These are phyloP conservation scores for Cettia cetti DNA, from an alignment of 2,113 vertebrate species.

Conservation along the genomic window DNA sequence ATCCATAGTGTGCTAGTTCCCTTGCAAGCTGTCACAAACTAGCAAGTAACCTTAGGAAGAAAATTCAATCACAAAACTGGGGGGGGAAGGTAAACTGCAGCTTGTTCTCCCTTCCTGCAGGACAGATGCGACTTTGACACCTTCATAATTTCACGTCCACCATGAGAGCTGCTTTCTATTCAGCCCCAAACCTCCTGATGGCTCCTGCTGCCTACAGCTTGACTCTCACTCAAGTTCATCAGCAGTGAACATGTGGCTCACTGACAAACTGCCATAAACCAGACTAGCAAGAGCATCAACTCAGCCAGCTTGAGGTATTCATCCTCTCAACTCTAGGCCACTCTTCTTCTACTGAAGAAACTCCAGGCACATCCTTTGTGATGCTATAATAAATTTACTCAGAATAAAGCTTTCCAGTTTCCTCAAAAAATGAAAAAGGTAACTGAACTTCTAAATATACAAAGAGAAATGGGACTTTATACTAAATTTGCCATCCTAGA, in stretches of 20 bases:
- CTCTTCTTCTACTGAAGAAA: background rate
- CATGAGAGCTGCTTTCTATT: background rate
- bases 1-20: background rate
- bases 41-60: background rate
- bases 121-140: background rate
- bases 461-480: background rate
- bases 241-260: fast-evolving
- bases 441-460: background rate
- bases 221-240: background rate
- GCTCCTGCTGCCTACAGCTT: background rate
- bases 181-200: background rate
- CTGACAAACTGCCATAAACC: background rate
- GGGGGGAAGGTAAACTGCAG: background rate
- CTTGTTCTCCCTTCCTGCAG: background rate
- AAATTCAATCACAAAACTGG: background rate
- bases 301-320: background rate
- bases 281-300: background rate
- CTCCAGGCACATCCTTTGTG: background rate
- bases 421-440: fast-evolving
- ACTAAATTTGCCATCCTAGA: background rate
- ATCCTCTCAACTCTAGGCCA: background rate
- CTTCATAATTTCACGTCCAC: background rate
- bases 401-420: background rate
- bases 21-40: background rate
- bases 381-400: background rate